Base-by-base conservation (phyloP, 2,113 vertebrate species). In the Ammodytes marinus region DNA sequence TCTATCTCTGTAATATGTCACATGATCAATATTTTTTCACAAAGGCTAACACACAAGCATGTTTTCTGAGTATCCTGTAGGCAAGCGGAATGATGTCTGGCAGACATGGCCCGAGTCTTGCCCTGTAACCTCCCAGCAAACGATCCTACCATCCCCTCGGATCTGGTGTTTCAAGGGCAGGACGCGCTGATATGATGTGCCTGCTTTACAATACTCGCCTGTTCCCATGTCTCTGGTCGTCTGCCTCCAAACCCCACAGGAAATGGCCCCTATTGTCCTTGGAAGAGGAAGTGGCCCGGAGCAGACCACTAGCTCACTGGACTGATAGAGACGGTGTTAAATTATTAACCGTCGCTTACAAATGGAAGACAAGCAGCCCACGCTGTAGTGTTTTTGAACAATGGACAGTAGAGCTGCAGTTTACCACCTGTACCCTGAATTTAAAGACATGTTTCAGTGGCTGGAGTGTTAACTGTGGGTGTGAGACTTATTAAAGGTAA, bases 261-360 rank as follows among this genome's bases (percentile, higher is more conserved):
- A 94, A 94, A 88, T 76, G 74, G 86, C 45, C 66, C 88, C 63
- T 27, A 93, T 92, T 92, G 93, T 94, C 91, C 88, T 86, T 14
- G 57, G 70, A 84, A 92, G 77, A 92, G 93, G 93, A 94, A 91
- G 91, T 86, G 80, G 89, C 85, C 83, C 69, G 64, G 15, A 53
- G 85, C 75, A 86, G 87, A 86, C 74, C 86, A 87, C 82, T 65
- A 27, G 84, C 79, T 72, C 47, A 63, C 68, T 65, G 69, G 49
- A 53, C 17, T 83, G 82, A 89, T 83, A 75, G 79, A 91, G 85
- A 74, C 73, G 39, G 46, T 52, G 59, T 72, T 94, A 80, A 91
- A 92, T 94, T 91, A 93, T 94, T 93, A 80, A 93, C 85, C 70
- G 77, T 77, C 43, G 47, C 69, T 71, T 74, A 72, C 89, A 85